These are phyloP conservation scores for Odontamblyopus rebecca DNA, from an alignment of 2,797 vertebrate genomes.

Conservation along the genomic window DNA sequence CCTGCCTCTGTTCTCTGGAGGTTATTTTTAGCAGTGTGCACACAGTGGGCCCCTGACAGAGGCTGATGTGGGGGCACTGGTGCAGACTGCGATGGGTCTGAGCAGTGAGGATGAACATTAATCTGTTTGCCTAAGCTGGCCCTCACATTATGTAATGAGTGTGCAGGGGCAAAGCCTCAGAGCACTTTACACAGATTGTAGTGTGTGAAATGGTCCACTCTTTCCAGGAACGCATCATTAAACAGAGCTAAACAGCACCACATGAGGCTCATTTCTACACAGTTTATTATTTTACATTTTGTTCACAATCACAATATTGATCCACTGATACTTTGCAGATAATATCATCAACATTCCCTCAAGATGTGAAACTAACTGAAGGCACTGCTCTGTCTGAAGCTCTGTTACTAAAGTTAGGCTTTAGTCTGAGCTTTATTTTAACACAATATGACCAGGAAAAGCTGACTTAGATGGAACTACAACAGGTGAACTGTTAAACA, in stretches of 20 bases:
- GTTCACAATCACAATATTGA: neutral
- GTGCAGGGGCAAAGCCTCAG: slow-evolving; percentile 19
- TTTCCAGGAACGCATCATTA: slow-evolving; percentile 3
- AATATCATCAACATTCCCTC: too few species aligned
- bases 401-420: too few species aligned
- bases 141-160: slow-evolving; percentile 48
- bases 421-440: too few species aligned
- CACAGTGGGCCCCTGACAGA: slow-evolving; percentile 33
- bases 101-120: slow-evolving; percentile 52
- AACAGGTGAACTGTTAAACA: too few species aligned
- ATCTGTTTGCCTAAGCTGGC: slow-evolving; percentile 51
- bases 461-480: too few species aligned
- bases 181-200: slow-evolving; percentile 35
- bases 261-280: neutral
- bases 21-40: slow-evolving; percentile 27
- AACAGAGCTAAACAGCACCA: too few species aligned
- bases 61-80: slow-evolving; percentile 32
- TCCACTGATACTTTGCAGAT: too few species aligned
- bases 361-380: too few species aligned
- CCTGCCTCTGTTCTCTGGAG: neutral
- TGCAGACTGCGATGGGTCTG: slow-evolving; percentile 36
- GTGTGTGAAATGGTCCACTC: slow-evolving; percentile 27
- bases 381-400: too few species aligned
- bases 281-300: neutral
- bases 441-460: too few species aligned